Evolutionary conservation across 2,888 invertebrate species (phyloP), one percentile per base, ranked within the genome.

Genomic region (Agapostemon virescens): DNA sequence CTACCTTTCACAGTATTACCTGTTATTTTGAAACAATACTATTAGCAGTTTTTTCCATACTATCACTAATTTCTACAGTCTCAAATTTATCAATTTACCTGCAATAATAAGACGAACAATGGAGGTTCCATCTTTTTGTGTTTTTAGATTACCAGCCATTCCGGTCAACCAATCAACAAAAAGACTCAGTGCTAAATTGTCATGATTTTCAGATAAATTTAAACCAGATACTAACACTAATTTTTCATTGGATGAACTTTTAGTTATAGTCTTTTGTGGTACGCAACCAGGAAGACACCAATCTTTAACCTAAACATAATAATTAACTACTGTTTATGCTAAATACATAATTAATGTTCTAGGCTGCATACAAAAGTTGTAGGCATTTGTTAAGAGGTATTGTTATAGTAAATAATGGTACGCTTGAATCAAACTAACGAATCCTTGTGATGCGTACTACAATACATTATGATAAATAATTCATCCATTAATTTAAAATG

Each of bases 161-260:
- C 98, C 98, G 85, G 95, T 95, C 26, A 99, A 89, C 95, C 97
- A 97, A 91, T 98, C 97, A 75, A 95, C 93, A 66, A 98, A 94
- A 66, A 98, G 93, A 90, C 97, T 96, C 40, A 97, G 91, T 0
- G 96, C 94, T 81, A 96, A 94, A 80, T 95, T 94, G 79, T 95
- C 95, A 36, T 94, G 94, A 82, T 94, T 94, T 66, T 95, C 94
- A 15, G 95, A 93, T 87, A 97, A 93, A 90, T 96, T 96, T 73
- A 98, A 92, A 0, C 98, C 98, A 81, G 97, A 97, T 77, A 97
- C 92, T n/a, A 92, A 81, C 26, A 92, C 85, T 38, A 92, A 23
- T 74, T 92, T 92, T 79, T 91, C 92, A 75, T 71, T 76, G 0
- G 84, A 74, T 17, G 72, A 74, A 11, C 70, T 17, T 36, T 77